Percentiles rank a stretch among this genome's conserved stretches.
phyloP scores from a whole-genome alignment of 2,797 vertebrate species.

The Sphenopsis melanotis region DNA sequence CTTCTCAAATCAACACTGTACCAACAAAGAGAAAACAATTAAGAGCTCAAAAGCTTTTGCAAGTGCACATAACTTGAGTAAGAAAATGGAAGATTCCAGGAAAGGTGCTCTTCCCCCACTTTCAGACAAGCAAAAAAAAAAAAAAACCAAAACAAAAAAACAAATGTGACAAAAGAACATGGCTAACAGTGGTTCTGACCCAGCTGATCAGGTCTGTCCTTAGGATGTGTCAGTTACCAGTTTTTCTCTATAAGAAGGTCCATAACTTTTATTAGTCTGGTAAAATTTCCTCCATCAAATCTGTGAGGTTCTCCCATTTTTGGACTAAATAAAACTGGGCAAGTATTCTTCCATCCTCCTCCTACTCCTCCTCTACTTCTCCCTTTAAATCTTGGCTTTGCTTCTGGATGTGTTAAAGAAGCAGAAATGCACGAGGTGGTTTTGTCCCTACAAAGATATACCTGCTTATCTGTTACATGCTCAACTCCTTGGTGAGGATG shows the following conservation, averaged over 20 bases:
- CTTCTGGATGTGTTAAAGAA: background rate
- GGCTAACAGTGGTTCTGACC: too few relatives aligned
- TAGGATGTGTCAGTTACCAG: background rate
- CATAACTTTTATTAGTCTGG: background rate
- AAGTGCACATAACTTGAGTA: background rate
- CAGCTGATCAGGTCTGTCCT: background rate
- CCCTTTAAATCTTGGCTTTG: background rate
- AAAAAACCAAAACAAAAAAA: too few relatives aligned
- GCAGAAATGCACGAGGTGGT: background rate
- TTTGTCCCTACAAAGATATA: background rate
- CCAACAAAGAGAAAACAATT: background rate
- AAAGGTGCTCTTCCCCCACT: fast-evolving
- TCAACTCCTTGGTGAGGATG: background rate
- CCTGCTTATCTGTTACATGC: background rate
- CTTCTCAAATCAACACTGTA: background rate
- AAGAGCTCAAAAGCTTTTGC: background rate
- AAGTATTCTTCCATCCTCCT: background rate
- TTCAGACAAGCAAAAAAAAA: background rate
- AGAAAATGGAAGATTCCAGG: background rate
- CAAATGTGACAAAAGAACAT: too few relatives aligned
- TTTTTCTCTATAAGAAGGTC: background rate
- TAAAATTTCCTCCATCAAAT: background rate
- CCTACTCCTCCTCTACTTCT: background rate
- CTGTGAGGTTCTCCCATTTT: background rate
- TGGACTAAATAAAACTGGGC: background rate